phyloP scores from a whole-genome alignment of 2,797 vertebrate genomes.

The Sphenopsis melanotis region DNA sequence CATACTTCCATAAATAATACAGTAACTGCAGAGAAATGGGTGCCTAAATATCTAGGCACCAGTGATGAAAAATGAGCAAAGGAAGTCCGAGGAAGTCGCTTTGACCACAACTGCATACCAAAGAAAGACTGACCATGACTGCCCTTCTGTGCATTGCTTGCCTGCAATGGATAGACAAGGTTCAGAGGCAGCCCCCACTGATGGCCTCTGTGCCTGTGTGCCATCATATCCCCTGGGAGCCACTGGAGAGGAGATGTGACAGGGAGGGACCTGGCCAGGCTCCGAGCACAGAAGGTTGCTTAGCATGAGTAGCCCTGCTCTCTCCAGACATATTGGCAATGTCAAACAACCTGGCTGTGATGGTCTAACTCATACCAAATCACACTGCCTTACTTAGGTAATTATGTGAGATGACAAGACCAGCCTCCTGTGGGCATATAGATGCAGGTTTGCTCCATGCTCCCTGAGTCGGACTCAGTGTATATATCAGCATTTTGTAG shows the following conservation, averaged over 20 bases:
- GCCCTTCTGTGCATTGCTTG: neutral
- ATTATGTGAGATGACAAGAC: neutral
- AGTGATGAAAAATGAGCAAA: neutral
- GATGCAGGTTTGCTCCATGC: neutral
- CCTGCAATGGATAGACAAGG: neutral
- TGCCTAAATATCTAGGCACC: neutral
- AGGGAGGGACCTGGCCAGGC: neutral
- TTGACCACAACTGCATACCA: neutral
- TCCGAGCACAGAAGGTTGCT: fast-evolving
- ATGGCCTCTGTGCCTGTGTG: fast-evolving
- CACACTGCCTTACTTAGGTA: neutral
- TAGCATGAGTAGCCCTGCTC: neutral
- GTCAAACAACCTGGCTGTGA: neutral
- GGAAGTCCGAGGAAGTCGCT: neutral
- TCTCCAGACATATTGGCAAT: neutral
- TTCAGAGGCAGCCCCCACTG: neutral
- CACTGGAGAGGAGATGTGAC: neutral
- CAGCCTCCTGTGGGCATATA: neutral
- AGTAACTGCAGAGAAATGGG: neutral
- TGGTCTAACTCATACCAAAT: neutral
- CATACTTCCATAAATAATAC: neutral
- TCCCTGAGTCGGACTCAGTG: neutral
- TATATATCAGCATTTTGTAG: neutral
- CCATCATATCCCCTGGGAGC: neutral
- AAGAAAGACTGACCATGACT: neutral